Evolutionary conservation across 1,140 invertebrate species (phyloP).

Genomic region (Steinernema feltiae): DNA sequence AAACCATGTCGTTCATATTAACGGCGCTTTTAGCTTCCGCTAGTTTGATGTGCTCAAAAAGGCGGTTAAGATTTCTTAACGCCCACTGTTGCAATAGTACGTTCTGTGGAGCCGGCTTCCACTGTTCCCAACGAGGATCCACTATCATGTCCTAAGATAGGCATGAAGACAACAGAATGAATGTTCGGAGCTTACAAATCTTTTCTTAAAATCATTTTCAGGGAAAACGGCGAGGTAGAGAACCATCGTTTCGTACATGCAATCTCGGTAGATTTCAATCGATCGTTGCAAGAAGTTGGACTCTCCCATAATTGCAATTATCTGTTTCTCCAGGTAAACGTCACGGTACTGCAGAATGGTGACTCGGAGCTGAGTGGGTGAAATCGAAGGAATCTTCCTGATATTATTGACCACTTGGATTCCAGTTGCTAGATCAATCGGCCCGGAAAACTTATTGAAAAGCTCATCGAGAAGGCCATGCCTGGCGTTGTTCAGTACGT

Average conservation of each 20-base stretch:
- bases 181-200: conserved; percentile 40
- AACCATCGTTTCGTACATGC: conserved; percentile 58
- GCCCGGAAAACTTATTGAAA: conserved; percentile 54
- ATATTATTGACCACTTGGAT: conserved; percentile 57
- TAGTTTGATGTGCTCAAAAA: background rate
- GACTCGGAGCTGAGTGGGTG: conserved; percentile 52
- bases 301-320: conserved; percentile 47
- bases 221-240: conserved; percentile 57
- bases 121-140: conserved; percentile 54
- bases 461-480: conserved; percentile 51
- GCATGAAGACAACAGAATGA: background rate
- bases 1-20: conserved; percentile 30
- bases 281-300: conserved; percentile 48
- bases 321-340: conserved; percentile 54
- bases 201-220: conserved; percentile 43
- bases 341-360: conserved; percentile 56
- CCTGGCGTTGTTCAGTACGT: conserved; percentile 52
- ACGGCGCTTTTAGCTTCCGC: background rate
- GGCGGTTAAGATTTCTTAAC: conserved; percentile 29
- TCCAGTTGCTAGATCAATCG: conserved; percentile 49
- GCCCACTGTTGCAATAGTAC: conserved; percentile 54
- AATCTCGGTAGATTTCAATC: conserved; percentile 54
- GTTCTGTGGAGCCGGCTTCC: conserved; percentile 52
- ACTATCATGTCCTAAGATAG: background rate
- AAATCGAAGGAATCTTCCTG: conserved; percentile 53